Conservation (phyloP, 1,140 invertebrate species). For the Ceratosolen solmsi region DNA sequence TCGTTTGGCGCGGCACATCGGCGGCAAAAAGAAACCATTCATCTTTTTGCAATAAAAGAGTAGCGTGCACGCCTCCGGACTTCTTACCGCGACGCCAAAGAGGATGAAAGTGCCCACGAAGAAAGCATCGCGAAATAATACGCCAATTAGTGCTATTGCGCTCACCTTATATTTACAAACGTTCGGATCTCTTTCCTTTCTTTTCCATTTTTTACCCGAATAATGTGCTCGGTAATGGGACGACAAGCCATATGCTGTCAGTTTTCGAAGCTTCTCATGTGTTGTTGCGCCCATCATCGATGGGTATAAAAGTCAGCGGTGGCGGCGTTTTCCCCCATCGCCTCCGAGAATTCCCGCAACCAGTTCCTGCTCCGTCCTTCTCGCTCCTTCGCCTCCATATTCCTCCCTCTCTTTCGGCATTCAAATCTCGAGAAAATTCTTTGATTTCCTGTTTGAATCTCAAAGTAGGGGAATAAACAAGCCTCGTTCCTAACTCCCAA, state of each 20-base stretch:
- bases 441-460: conserved; percentile 31
- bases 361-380: conserved; percentile 28
- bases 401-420: conserved; percentile 6
- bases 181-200: not conserved
- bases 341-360: conserved; percentile 47
- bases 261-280: conserved; percentile 49
- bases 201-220: not conserved
- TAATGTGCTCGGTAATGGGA: conserved; percentile 54
- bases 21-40: not conserved
- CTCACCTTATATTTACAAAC: conserved; percentile 26
- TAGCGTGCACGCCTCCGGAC: not conserved
- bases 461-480: conserved; percentile 2
- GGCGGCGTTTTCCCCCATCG: not conserved
- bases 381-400: not conserved
- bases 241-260: conserved; percentile 54
- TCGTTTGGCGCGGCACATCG: not conserved
- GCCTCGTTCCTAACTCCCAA: not conserved
- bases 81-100: not conserved
- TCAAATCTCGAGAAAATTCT: conserved; percentile 38
- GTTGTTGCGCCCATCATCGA: conserved; percentile 37
- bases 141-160: conserved; percentile 49
- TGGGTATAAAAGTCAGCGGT: not conserved
- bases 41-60: conserved; percentile 34
- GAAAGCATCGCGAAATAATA: conserved; percentile 29
- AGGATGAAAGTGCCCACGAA: not conserved